Percentiles rank a stretch among this genome's conserved stretches.
phyloP scores from a whole-genome alignment of 35 echinoderm and acorn worm species.

The Strongylocentrotus purpuratus region DNA sequence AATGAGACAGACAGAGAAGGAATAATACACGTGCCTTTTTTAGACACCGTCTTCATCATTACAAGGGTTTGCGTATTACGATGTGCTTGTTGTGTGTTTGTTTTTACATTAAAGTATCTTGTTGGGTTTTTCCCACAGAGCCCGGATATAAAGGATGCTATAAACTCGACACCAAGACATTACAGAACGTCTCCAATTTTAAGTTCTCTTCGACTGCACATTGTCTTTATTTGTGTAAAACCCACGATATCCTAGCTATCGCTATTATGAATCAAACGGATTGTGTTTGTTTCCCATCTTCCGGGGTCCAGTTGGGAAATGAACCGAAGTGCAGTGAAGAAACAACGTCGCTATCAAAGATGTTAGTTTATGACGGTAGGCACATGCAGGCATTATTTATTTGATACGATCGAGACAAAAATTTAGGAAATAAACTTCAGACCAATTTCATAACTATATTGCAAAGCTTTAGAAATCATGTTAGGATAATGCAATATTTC shows the following conservation, averaged over 20 bases:
- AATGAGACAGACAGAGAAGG: too few species aligned
- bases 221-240: neutral
- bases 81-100: too few species aligned
- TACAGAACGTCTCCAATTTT: neutral
- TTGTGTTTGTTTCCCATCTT: neutral
- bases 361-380: neutral
- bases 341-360: neutral
- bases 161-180: neutral
- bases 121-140: neutral
- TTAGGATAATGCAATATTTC: too few species aligned
- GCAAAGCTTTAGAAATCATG: too few species aligned
- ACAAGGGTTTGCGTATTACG: too few species aligned
- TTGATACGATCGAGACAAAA: too few species aligned
- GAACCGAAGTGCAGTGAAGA: neutral
- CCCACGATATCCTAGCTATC: neutral
- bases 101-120: too few species aligned
- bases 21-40: too few species aligned
- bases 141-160: neutral
- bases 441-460: too few species aligned
- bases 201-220: neutral
- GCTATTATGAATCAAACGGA: neutral
- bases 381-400: neutral
- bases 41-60: too few species aligned
- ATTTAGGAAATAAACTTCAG: too few species aligned
- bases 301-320: neutral